A percentile compares a stretch with the other conserved stretches of the same genome.
phyloP scores from a whole-genome alignment of 2,888 invertebrate species.

The Luperina nickerlii region DNA sequence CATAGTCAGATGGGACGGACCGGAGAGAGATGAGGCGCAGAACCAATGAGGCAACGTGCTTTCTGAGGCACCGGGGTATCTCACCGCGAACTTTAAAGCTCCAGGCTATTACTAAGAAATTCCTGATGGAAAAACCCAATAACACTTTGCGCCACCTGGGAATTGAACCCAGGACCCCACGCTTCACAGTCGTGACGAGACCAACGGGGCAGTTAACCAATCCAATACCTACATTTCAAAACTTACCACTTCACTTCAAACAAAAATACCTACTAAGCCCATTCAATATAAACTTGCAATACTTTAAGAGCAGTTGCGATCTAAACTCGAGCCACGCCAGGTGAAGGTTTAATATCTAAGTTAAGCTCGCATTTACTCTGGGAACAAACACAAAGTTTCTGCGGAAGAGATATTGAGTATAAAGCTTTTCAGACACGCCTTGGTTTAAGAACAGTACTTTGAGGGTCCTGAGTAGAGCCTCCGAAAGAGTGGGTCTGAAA shows the following conservation, averaged over 20 bases:
- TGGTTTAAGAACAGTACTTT: background rate
- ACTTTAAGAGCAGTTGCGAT: constrained; percentile 7
- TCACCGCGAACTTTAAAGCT: no score
- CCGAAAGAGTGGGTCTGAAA: no score
- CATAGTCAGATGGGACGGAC: no score
- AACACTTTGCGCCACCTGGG: background rate
- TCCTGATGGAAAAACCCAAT: background rate
- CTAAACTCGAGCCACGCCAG: constrained; percentile 23
- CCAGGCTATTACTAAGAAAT: background rate
- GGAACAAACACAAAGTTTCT: constrained; percentile 45
- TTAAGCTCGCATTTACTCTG: constrained; percentile 35
- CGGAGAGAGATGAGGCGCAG: no score
- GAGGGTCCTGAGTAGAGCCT: background rate
- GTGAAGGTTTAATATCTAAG: constrained; percentile 43
- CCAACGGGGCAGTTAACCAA: background rate
- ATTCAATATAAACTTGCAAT: constrained; percentile 25
- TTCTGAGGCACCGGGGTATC: no score
- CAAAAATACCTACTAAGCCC: background rate
- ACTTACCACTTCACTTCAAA: background rate
- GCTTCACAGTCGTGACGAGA: background rate
- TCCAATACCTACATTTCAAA: background rate
- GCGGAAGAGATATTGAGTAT: constrained; percentile 36
- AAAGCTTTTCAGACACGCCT: constrained; percentile 2
- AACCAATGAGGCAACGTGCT: no score
- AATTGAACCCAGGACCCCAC: background rate